Conservation (phyloP, 2,888 invertebrate genomes). For the Hirtodrosophila histrioides region DNA sequence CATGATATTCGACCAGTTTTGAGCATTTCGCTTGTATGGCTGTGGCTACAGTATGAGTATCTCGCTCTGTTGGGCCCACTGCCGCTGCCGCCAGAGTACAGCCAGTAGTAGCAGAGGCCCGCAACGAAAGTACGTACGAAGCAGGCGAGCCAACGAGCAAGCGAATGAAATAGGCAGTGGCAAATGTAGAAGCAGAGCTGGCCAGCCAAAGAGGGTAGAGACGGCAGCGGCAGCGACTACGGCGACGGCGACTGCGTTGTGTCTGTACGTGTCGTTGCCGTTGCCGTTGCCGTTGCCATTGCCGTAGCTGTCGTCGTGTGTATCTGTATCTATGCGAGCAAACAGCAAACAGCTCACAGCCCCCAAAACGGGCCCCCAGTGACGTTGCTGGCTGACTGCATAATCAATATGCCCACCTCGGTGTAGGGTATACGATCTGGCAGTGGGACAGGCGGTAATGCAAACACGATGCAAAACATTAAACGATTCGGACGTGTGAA, state of each 20-base stretch:
- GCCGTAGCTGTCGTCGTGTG: slow-evolving; percentile 6
- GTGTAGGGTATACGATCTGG: slow-evolving; percentile 47
- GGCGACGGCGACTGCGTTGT: slow-evolving; percentile 54
- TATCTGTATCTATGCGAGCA: slow-evolving; percentile 64
- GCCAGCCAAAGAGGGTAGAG: neutral
- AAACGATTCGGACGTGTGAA: slow-evolving; percentile 24
- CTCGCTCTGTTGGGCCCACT: slow-evolving; percentile 55
- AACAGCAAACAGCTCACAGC: slow-evolving; percentile 47
- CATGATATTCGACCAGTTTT: slow-evolving; percentile 49
- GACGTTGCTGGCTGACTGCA: slow-evolving; percentile 15
- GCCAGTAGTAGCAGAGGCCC: slow-evolving; percentile 54
- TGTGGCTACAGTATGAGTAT: slow-evolving; percentile 44
- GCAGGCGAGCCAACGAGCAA: slow-evolving; percentile 49
- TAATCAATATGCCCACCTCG: slow-evolving; percentile 44
- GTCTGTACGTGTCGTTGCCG: slow-evolving; percentile 35
- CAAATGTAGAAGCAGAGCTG: slow-evolving; percentile 29
- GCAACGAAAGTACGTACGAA: slow-evolving; percentile 53
- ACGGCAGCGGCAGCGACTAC: slow-evolving; percentile 7
- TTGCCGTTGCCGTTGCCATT: slow-evolving; percentile 13
- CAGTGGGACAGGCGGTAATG: slow-evolving; percentile 42
- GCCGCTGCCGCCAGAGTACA: slow-evolving; percentile 52
- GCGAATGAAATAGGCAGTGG: slow-evolving; percentile 55
- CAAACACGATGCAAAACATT: slow-evolving; percentile 32
- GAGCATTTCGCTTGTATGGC: slow-evolving; percentile 46
- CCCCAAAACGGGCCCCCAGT: slow-evolving; percentile 41